Evolutionary conservation across 2,113 vertebrate genomes (phyloP).

Genomic region (Syngnathus typhle): DNA sequence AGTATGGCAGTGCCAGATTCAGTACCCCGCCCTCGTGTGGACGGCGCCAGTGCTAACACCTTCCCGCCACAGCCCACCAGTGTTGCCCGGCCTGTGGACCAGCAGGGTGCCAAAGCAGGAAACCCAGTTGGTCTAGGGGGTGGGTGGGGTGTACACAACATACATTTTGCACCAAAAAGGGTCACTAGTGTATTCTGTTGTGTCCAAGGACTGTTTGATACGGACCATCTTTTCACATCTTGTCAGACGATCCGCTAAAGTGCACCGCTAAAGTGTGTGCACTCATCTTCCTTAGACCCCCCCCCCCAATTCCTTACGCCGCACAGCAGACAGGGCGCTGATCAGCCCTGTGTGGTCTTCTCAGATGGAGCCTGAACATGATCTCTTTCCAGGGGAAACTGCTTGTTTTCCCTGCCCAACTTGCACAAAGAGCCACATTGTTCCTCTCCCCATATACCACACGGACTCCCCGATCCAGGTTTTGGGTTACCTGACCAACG

Average conservation of each 20-base stretch:
- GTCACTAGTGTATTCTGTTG: conserved; percentile 33
- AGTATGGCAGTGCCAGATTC: conserved; percentile 56
- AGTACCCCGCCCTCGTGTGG: conserved; percentile 60
- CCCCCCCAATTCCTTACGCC: conserved; percentile 32
- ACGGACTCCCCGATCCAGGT: conserved; percentile 64
- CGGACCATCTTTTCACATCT: conserved; percentile 39
- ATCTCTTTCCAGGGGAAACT: conserved; percentile 72
- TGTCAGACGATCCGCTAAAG: conserved; percentile 20
- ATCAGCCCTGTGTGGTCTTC: conserved; percentile 71
- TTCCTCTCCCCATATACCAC: conserved; percentile 68
- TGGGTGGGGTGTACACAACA: conserved; percentile 37
- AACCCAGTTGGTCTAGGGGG: conserved; percentile 49
- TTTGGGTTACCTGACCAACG: conserved; percentile 68
- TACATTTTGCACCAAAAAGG: conserved; percentile 59
- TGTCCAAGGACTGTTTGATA: conserved; percentile 35
- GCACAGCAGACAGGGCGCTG: conserved; percentile 56
- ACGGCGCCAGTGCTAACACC: conserved; percentile 49
- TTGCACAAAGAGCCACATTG: conserved; percentile 72
- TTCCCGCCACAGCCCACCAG: conserved; percentile 46
- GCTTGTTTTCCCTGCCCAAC: conserved; percentile 68
- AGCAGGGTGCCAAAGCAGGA: conserved; percentile 58
- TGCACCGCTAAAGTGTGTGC: conserved; percentile 16
- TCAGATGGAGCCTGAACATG: conserved; percentile 69
- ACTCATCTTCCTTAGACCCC: no score
- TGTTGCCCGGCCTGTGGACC: conserved; percentile 50